phyloP scores from a whole-genome alignment of 2,797 vertebrate genomes.

The Sebastes flavidus region DNA sequence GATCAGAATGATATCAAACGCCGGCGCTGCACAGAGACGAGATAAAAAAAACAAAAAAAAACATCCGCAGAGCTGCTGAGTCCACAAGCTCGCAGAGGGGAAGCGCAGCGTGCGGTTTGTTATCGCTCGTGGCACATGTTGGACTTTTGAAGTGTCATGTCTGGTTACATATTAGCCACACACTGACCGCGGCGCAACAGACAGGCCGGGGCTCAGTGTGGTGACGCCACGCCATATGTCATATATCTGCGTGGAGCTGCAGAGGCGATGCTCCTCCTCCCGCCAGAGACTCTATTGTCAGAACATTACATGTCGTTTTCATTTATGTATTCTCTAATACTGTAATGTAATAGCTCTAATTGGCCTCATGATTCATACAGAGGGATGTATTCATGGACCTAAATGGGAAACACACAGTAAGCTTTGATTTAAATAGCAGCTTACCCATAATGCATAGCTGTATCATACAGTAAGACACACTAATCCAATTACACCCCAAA shows the following conservation, averaged over 20 bases:
- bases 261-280: not conserved
- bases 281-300: not conserved
- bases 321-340: not conserved
- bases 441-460: not conserved
- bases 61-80: slow-evolving; percentile 45
- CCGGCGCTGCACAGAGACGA: not conserved
- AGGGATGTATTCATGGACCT: not conserved
- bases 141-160: slow-evolving; percentile 48
- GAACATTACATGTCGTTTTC: not conserved
- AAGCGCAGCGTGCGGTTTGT: not conserved
- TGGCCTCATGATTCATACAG: slow-evolving; percentile 20
- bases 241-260: not conserved
- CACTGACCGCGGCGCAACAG: slow-evolving; percentile 18
- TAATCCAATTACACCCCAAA: not conserved
- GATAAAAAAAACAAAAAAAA: slow-evolving; percentile 27
- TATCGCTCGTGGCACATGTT: slow-evolving; percentile 40
- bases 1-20: slow-evolving; percentile 40
- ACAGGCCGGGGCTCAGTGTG: slow-evolving; percentile 37
- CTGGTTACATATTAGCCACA: slow-evolving; percentile 38
- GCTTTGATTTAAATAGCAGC: slow-evolving; percentile 5
- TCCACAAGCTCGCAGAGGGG: slow-evolving; percentile 27
- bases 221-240: slow-evolving; percentile 32
- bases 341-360: not conserved
- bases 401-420: not conserved
- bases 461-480: not conserved